Base-by-base conservation (phyloP, 1,140 invertebrate genomes). In the Wiebesia pumilae region DNA sequence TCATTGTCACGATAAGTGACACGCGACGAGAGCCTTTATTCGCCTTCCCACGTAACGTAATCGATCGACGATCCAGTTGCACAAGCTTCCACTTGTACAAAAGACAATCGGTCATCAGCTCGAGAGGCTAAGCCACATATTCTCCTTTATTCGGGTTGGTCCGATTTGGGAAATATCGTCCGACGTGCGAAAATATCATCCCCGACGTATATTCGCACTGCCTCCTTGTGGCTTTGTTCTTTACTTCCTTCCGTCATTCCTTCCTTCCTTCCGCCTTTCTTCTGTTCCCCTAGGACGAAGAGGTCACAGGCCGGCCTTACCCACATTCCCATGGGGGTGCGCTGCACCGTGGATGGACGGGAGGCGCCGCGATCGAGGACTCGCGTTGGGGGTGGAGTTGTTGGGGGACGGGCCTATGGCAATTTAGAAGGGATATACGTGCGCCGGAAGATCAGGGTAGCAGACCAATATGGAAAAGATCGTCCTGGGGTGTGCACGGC, bases 251-350 rank as follows among this genome's bases (percentile, higher is more conserved):
- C 69, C 33, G n/a, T 73, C 69, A 35, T 24, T 19, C 71, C 71
- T n/a, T 35, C 65, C 71, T 54, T 83, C 38, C 83, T 43, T 78
- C 78, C 84, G 67, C 27, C 73, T 78, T 62, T 85, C 89, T 94
- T 84, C 92, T 93, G 91, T 85, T 93, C 92, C 93, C 93, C 93
- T 93, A 91, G 90, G 91, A 94, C 84, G 90, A 90, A 93, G 93
- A 94, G 93, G 93, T 94, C 93, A 94, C 92, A 92, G 89, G 86
- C 86, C 89, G 92, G 92, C 92, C 92, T 93, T 93, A 93, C 91
- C 93, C 90, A 93, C 90, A 92, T 94, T 91, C 90, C 91, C 92
- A 91, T 92, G 91, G 90, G 91, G 79, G 91, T 88, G 84, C 71
- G 87, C 87, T 87, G 83, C 78, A 87, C 27, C 54, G 38, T 33